A percentile compares a stretch with the other conserved stretches of the same genome.
Conservation (phyloP, 1,140 invertebrate genomes). For the Dendrolimus punctatus region DNA sequence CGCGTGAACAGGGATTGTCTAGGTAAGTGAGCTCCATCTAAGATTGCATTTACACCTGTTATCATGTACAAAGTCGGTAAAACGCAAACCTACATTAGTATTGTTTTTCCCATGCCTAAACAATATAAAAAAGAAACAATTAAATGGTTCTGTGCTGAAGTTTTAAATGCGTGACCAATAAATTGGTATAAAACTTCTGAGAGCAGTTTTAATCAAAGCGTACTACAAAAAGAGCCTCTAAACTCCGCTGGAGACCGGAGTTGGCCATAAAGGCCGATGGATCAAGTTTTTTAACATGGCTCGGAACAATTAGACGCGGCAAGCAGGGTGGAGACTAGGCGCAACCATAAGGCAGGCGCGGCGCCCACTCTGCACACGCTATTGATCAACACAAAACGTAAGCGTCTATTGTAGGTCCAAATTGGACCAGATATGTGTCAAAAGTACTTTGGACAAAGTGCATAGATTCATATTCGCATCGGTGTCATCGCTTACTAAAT, state of each 20-base stretch:
- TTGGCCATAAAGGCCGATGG: conserved; percentile 23
- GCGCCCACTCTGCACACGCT: conserved; percentile 11
- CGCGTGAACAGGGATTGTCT: no score
- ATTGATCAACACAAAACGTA: no score
- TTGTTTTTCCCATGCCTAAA: neutral
- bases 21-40: no score
- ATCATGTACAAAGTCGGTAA: no score
- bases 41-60: no score
- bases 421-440: conserved; percentile 1
- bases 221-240: conserved; percentile 18
- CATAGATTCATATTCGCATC: no score
- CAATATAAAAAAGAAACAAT: conserved; percentile 4
- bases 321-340: conserved; percentile 30
- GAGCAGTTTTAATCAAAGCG: conserved; percentile 21
- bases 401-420: no score
- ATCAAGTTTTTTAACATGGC: conserved; percentile 31
- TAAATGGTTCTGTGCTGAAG: conserved; percentile 7
- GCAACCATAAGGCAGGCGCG: conserved; percentile 24
- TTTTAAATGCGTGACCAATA: conserved; percentile 12
- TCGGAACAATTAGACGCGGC: conserved; percentile 34
- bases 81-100: no score
- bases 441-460: no score
- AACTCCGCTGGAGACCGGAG: conserved; percentile 14
- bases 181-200: conserved; percentile 12
- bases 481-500: no score